Evolutionary conservation across 2,888 invertebrate genomes (phyloP), one percentile per base, ranked within the genome.

Genomic region (Phortica okadai): DNA sequence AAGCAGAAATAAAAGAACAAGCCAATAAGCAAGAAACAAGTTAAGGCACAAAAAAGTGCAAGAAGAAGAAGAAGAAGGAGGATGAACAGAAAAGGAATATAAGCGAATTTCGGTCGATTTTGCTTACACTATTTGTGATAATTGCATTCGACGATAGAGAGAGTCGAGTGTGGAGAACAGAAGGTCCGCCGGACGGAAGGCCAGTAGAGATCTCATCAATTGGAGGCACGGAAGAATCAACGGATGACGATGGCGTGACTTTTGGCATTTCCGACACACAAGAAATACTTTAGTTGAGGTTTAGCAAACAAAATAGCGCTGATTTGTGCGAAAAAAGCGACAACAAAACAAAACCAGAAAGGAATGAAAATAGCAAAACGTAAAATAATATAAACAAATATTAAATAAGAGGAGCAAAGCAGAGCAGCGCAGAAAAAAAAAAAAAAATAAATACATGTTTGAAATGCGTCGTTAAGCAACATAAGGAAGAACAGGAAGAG

Each of bases 1-100:
- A 81, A 77, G 76, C 82, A 82, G 11, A 74, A 77, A 58, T 76
- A 72, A 74, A 74, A 33, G 21, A 64, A 58, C 77, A 54, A 33
- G 77, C 82, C 77, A 42, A 70, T 67, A 21, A 59, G 14, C 33
- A 70, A 59, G 25, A n/a, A 50, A 6, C 33, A 62, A 62, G 41
- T 64, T 25, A 64, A 64, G 41, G 14, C 7, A 6, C 5, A 41
- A 14, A 64, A 0, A 14, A 54, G 54, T 54, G 11, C 25, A 33
- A 64, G 41, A 25, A 8, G 5, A 33, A 64, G 41, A 25, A 8
- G 5, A 33, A 64, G 25, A 41, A 41, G 41, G 33, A 64, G 25
- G 14, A 41, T 14, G 33, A 64, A 33, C 25, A 64, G 14, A 64
- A 41, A 25, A 64, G 6, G 41, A 64, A 64, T 11, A 11, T 41